phyloP scores from a whole-genome alignment of 2,888 invertebrate genomes.

The Oxycera nigricornis region DNA sequence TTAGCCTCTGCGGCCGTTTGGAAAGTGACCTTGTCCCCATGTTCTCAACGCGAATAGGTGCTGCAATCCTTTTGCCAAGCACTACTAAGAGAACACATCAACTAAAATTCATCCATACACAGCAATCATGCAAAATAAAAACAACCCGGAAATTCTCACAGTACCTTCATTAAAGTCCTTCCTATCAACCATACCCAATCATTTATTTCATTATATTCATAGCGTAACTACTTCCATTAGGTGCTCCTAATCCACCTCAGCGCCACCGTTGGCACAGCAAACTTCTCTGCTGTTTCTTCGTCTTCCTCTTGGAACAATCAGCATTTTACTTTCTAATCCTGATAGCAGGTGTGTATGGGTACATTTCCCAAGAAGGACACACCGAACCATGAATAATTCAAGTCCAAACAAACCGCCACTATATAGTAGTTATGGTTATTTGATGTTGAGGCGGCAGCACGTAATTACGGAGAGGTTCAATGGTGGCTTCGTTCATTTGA shows the following conservation, averaged over 20 bases:
- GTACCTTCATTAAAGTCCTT: too few relatives aligned
- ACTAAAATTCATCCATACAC: too few relatives aligned
- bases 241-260: too few relatives aligned
- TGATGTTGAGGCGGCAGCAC: constrained; percentile 14
- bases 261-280: background rate
- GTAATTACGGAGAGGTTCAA: constrained; percentile 16
- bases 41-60: too few relatives aligned
- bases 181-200: background rate
- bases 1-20: too few relatives aligned
- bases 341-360: background rate
- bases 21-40: too few relatives aligned
- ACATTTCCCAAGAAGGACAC: background rate
- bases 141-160: too few relatives aligned
- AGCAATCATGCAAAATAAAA: too few relatives aligned
- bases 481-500: constrained; percentile 17
- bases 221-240: background rate
- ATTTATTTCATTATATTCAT: background rate
- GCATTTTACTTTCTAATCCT: background rate
- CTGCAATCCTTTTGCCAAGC: too few relatives aligned
- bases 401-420: background rate
- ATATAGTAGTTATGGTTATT: constrained; percentile 10
- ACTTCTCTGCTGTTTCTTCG: background rate
- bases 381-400: constrained; percentile 20
- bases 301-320: background rate
- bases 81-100: too few relatives aligned